Evolutionary conservation across 2,888 invertebrate genomes (phyloP).

Genomic region (Plagiodera versicolora): DNA sequence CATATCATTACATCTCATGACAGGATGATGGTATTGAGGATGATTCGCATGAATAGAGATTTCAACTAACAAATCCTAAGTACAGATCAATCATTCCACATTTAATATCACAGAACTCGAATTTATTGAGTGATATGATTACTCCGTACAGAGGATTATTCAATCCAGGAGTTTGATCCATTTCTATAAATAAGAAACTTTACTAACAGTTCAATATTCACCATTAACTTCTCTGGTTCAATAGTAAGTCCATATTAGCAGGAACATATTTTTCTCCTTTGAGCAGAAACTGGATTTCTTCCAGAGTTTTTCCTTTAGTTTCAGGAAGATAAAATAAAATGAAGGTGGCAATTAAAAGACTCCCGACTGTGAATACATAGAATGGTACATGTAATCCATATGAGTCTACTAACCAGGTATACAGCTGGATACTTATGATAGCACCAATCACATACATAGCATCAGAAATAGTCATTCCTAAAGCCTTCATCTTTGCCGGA

Average conservation of each 20-base stretch:
- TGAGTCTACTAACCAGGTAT: slow-evolving; percentile 38
- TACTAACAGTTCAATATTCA: too few relatives aligned
- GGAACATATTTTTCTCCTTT: background rate
- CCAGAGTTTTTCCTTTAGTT: background rate
- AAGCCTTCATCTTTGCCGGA: slow-evolving; percentile 51
- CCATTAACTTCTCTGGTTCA: background rate
- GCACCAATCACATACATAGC: slow-evolving; percentile 47
- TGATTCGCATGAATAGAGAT: too few relatives aligned
- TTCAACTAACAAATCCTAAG: too few relatives aligned
- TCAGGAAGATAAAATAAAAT: background rate
- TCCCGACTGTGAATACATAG: slow-evolving; percentile 39
- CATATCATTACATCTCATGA: too few relatives aligned
- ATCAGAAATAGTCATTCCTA: slow-evolving; percentile 50
- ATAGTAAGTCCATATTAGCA: background rate
- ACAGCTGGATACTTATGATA: slow-evolving; percentile 45
- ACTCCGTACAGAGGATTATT: too few relatives aligned
- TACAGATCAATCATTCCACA: too few relatives aligned
- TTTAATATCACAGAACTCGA: too few relatives aligned
- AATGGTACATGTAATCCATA: slow-evolving; percentile 49
- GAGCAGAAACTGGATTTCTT: background rate
- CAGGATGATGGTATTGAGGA: too few relatives aligned
- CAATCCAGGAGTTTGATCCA: too few relatives aligned
- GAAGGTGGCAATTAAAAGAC: background rate
- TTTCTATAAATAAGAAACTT: too few relatives aligned
- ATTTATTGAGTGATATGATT: too few relatives aligned